Conservation (phyloP, 37 sponge, comb jelly and placozoan genomes). For the Geodia barretti region DNA sequence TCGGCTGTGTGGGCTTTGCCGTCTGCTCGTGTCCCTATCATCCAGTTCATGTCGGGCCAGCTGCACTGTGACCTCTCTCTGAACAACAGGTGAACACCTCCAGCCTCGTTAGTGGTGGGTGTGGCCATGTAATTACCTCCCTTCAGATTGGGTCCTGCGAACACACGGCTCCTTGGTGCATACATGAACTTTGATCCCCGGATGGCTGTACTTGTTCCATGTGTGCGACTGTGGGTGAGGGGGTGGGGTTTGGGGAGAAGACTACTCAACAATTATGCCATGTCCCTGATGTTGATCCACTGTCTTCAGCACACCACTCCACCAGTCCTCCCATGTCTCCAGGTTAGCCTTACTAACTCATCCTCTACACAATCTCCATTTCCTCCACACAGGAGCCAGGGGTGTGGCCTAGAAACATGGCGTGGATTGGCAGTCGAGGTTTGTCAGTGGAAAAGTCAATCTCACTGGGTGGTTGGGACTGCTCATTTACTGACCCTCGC, state of each 20-base stretch:
- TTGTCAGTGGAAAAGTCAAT: neutral
- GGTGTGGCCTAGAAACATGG: constrained; percentile 64
- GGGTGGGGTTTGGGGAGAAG: neutral
- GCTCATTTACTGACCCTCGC: constrained; percentile 15
- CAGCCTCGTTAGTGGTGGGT: neutral
- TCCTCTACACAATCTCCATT: too few species aligned
- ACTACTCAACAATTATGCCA: constrained; percentile 56
- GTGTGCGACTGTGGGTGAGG: constrained; percentile 29
- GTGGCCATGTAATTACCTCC: too few species aligned
- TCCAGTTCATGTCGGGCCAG: constrained; percentile 27
- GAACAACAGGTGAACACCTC: constrained; percentile 23
- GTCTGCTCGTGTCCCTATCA: constrained; percentile 55
- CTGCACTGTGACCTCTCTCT: constrained; percentile 57
- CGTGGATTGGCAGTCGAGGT: constrained; percentile 34
- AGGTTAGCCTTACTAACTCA: constrained; percentile 3
- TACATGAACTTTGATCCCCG: constrained; percentile 57
- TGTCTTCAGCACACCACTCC: constrained; percentile 44
- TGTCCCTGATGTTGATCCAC: constrained; percentile 62
- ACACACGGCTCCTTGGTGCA: constrained; percentile 46
- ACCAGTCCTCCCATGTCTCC: constrained; percentile 72
- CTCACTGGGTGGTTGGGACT: constrained; percentile 9
- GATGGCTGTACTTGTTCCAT: constrained; percentile 14
- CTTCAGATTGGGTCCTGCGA: constrained; percentile 42
- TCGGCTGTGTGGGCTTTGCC: constrained; percentile 30
- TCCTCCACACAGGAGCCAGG: constrained; percentile 21